Base-by-base conservation (phyloP, 2,888 invertebrate species). In the Cosmopolites sordidus region DNA sequence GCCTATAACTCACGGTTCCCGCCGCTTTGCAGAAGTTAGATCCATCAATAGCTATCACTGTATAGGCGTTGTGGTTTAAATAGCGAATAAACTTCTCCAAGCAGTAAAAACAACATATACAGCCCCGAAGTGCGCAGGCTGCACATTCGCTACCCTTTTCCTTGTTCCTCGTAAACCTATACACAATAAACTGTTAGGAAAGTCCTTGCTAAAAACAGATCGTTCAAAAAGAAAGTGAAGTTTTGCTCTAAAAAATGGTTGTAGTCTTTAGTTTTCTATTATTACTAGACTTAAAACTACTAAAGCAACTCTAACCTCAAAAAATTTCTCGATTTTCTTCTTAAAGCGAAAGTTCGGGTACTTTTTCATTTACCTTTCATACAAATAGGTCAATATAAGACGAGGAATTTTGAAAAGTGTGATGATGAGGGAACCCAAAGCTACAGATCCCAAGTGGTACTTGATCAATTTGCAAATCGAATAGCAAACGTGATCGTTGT, bases 361-460 rank as follows among this genome's bases (percentile, higher is more conserved):
- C 16, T 37, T 16, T 30, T n/a, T n/a, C 15, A 27, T 9, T 52
- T 33, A 63, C 22, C 73, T 69, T 39, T 76, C 76, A 58, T 72
- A 67, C 11, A 70, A 30, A 8, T 60, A 30, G 55, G 69, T 69
- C 16, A 82, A 62, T 6, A 81, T 64, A 1, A 77, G 68, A 45
- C 87, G 75, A 17, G 86, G 72, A 41, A 88, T 68, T 69, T 88
- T 84, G 14, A 89, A 79, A 1, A 86, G 69, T 16, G 88, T 85
- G 48, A 91, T 84, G 16, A 91, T 71, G 45, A 90, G 73, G 0
- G 89, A 84, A 0, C 90, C 90, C 55, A 89, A 79, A 1, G 89
- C 87, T 9, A 89, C 78, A 0, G 89, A 85, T 11, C 90, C 90
- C 56, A 89, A 69, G 72, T 91, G 89, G 68, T 83, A 89, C 33